Percentiles rank a stretch among this genome's conserved stretches.
Evolutionary conservation across 2,113 vertebrate genomes (phyloP).

Genomic region (Catharus bicknelli): DNA sequence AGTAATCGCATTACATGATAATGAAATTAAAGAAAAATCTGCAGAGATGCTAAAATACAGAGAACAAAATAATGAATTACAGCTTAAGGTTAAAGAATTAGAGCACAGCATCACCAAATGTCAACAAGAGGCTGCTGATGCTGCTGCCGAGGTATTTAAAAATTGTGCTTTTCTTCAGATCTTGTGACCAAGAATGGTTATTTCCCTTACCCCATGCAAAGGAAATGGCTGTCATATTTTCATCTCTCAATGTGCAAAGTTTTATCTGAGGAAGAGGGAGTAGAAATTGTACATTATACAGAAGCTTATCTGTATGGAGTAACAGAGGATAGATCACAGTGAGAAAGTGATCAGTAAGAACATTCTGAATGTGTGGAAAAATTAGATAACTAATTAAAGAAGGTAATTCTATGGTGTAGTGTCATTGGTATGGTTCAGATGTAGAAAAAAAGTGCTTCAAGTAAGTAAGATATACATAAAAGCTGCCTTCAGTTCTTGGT

Average conservation of each 20-base stretch:
- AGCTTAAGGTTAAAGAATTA: conserved; percentile 87
- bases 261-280: background rate
- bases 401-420: background rate
- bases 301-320: background rate
- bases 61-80: conserved; percentile 84
- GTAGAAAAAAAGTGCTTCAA: background rate
- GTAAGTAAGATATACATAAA: background rate
- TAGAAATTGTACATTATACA: background rate
- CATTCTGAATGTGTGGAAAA: background rate
- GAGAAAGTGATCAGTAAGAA: background rate
- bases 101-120: conserved; percentile 87
- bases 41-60: conserved; percentile 74
- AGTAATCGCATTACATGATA: conserved; percentile 80
- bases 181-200: background rate
- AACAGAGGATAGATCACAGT: background rate
- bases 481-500: background rate
- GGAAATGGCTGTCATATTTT: background rate
- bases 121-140: conserved; percentile 82
- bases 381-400: background rate
- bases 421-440: background rate
- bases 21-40: conserved; percentile 84
- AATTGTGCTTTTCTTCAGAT: background rate
- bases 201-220: background rate
- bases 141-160: conserved; percentile 80
- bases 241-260: background rate